Evolutionary conservation across 2,113 vertebrate genomes (phyloP), one percentile per base, ranked within the genome.

Genomic region (Cyanoderma ruficeps): DNA sequence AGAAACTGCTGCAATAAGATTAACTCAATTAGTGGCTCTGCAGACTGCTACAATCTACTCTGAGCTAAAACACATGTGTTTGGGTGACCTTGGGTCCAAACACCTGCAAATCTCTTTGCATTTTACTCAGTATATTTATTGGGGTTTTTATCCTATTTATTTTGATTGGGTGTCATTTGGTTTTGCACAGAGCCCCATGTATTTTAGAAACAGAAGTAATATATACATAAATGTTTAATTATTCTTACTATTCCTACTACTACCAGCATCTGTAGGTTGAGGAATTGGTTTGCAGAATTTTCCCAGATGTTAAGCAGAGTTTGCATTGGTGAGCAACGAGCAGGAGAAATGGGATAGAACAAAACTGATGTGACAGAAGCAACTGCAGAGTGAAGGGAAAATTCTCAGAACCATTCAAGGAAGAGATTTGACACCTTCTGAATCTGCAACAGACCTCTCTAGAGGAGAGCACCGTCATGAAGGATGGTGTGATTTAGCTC

Each of bases 71-170:
- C 89, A 96, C 57, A 79, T 71, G 71, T 95, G 74, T 64, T 47
- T 79, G 67, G 7, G 49, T 77, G 75, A 88, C 85, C 67, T 72
- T 42, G 23, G 13, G 52, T 74, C 59, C 84, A 81, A 83, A 47
- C 93, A 96, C 90, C 93, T 96, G 82, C 93, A 93, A 95, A 83
- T 22, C n/a, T 53, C 44, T 77, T 85, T 82, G 19, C 25, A 69
- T 89, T 93, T 95, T 90, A 86, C 70, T 86, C 87, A 31, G 27
- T 37, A 1, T 49, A 78, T 93, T 93, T 94, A 91, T 93, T 96
- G 72, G 56, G 35, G 47, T 93, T 90, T 90, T 90, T 78, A 78
- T 90, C 71, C 33, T 86, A 53, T 90, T 94, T 96, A 37, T 95
- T 94, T 95, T 93, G 60, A 94, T 74, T 86, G 71, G 20, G 77